Conservation (phyloP, 2,113 vertebrate genomes). For the Vulpes ferrilata region DNA sequence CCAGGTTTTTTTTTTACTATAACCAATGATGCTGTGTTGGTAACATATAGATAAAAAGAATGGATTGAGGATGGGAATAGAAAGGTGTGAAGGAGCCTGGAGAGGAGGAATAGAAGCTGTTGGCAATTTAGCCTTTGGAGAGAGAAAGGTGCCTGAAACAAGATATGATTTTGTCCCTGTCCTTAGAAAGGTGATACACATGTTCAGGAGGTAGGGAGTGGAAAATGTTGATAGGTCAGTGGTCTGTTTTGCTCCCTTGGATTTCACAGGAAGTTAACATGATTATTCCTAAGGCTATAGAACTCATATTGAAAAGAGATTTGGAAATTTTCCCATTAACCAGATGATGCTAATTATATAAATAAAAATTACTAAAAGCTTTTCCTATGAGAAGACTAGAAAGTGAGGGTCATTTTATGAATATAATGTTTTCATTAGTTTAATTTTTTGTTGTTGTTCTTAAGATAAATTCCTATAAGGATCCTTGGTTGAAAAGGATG, state of each 20-base stretch:
- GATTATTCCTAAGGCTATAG: neutral
- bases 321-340: neutral
- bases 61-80: neutral
- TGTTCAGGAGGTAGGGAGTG: neutral
- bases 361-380: neutral
- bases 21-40: neutral
- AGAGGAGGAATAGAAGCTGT: neutral
- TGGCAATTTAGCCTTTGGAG: neutral
- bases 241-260: neutral
- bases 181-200: neutral
- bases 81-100: neutral
- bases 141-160: neutral
- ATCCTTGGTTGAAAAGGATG: neutral
- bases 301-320: neutral
- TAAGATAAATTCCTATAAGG: neutral
- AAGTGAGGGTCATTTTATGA: neutral
- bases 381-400: neutral
- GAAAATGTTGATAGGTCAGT: neutral
- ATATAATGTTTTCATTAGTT: neutral
- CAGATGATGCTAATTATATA: neutral
- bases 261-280: neutral
- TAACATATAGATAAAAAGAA: conserved; percentile 1
- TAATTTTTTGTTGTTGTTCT: neutral
- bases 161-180: neutral
- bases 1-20: neutral